Percentiles rank a stretch among this genome's conserved stretches.
These are phyloP conservation scores for Antidorcas marsupialis DNA, from an alignment of 2,113 vertebrate species.

Conservation along the genomic window DNA sequence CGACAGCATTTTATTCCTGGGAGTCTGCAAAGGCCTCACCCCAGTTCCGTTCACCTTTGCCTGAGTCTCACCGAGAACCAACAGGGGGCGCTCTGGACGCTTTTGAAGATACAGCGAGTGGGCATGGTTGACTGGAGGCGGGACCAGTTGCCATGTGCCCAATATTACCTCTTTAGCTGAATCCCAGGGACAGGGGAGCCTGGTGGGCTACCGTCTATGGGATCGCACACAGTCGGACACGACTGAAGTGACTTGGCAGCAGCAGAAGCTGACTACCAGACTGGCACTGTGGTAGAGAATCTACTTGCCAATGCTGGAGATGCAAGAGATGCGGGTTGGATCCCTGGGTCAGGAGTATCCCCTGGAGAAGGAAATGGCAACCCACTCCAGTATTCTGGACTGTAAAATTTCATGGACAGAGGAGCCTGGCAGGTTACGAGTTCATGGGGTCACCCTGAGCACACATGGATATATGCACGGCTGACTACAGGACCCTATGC, in stretches of 20 bases:
- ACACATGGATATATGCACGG: background rate
- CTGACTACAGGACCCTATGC: rapidly evolving
- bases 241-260: too few relatives aligned
- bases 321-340: background rate
- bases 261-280: background rate
- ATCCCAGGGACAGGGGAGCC: too few relatives aligned
- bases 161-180: background rate
- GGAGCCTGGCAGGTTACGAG: background rate
- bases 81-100: background rate
- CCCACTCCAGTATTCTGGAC: background rate
- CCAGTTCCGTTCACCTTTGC: background rate
- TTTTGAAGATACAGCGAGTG: rapidly evolving
- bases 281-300: background rate
- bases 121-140: constrained; percentile 16
- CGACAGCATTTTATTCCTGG: background rate
- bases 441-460: background rate
- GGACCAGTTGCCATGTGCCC: constrained; percentile 26
- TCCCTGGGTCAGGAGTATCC: background rate
- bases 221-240: too few relatives aligned
- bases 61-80: background rate
- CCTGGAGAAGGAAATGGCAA: background rate
- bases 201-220: too few relatives aligned
- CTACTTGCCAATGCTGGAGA: background rate
- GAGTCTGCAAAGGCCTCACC: background rate
- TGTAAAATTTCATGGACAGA: background rate